Base-by-base conservation (phyloP, 2,797 vertebrate genomes). In the Sebastes oblongus region DNA sequence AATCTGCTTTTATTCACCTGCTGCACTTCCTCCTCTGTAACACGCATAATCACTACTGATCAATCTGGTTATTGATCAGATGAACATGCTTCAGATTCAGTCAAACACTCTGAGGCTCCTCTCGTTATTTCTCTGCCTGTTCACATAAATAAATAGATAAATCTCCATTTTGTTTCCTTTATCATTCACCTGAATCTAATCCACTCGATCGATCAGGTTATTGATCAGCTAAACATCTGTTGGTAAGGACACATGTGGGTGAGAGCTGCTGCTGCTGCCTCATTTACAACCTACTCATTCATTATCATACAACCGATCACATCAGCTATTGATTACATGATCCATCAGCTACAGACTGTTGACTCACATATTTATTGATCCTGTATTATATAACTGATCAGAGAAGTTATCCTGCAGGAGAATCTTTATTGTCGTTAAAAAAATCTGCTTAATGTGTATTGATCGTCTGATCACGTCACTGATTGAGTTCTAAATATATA, bases 181-280 rank as follows among this genome's bases (percentile, higher is more conserved):
- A 54, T 24, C 22, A 59, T 60, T 56, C 46, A 72, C 30, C 9
- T 66, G 46, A 64, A 62, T 30, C 22, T 7, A 69, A 73, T 34
- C 36, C 10, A 18, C 3, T 25, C 13, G 52, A 69, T 79, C 55
- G 16, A 86, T 81, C 70, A 4, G 24, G 8, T 39, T 29, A 83
- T 75, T 46, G 73, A 86, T 80, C 77, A 62, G 14, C 1, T 32
- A 11, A 68, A 32, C 71, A 64, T 66, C 66, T 61, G 67, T 18
- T 29, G 22, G 20, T 27, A n/a, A 46, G 55, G 55, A 67, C 34
- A 34, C 55, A 46, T 46, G 32, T 61, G 61, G 14, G 24, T 20
- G 18, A 42, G 50, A 32, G 14, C 64, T 32, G 54, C 36, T 32
- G 42, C n/a, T 32, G 54, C 36, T 32, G 42, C n/a, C 22, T 25